phyloP scores from a whole-genome alignment of 1,140 invertebrate species.

The Pogonognathellus flavescens region DNA sequence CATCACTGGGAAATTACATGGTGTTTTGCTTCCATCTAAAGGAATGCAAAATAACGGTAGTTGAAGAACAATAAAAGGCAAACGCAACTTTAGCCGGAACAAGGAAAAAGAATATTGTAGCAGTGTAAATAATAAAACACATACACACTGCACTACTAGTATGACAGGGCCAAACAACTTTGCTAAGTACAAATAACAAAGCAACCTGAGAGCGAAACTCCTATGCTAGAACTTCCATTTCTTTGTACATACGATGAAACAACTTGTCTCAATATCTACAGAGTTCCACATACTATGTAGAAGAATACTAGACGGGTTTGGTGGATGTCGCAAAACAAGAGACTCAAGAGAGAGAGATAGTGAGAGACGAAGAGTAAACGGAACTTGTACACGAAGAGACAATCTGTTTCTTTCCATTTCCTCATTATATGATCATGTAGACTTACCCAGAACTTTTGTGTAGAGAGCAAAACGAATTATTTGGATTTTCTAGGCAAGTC shows the following conservation, averaged over 20 bases:
- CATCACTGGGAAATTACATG: conserved; percentile 42
- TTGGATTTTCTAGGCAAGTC: conserved; percentile 34
- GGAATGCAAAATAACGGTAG: conserved; percentile 26
- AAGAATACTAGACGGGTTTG: no score
- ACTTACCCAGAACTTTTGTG: conserved; percentile 22
- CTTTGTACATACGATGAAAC: no score
- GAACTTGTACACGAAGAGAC: no score
- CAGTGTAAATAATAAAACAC: not conserved
- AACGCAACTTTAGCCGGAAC: not conserved
- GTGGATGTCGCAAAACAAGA: no score
- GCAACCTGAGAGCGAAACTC: no score
- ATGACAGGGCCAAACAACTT: no score
- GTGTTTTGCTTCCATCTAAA: conserved; percentile 41
- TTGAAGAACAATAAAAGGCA: not conserved
- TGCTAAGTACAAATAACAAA: no score
- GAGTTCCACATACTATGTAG: no score
- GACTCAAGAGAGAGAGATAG: no score
- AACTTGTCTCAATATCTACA: no score
- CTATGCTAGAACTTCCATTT: no score
- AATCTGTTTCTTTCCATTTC: not conserved
- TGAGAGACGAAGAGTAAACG: not conserved
- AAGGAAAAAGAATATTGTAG: not conserved
- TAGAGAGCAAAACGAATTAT: conserved; percentile 47
- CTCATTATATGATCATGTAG: not conserved
- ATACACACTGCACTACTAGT: no score